Evolutionary conservation across 2,113 vertebrate species (phyloP), one percentile per base, ranked within the genome.

Genomic region (Erythrolamprus reginae): DNA sequence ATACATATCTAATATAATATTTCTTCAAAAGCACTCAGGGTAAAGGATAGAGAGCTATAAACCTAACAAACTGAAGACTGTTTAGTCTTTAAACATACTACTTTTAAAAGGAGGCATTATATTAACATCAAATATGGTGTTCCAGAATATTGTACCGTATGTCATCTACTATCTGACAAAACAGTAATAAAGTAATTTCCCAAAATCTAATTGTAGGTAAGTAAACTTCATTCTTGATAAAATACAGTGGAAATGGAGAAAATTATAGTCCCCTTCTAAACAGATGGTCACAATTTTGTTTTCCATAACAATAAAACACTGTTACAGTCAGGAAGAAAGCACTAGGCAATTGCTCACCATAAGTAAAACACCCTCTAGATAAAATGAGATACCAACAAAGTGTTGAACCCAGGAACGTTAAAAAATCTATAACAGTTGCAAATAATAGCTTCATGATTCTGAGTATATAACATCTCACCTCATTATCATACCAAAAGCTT

Each of bases 201-300:
- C 89, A 50, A 87, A 47, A 87, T 85, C 82, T 82, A 91, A 86
- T 87, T n/a, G 0, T 0, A 65, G 58, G 61, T 90, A 82, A 3
- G 0, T n/a, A 91, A 93, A 86, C 77, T 89, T 90, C 83, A 45
- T 8, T 10, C 48, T 86, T 8, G 33, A 51, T 0, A 89, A 33
- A 7, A 48, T 38, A 82, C 38, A 0, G 84, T 58, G 53, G 56
- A 90, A 86, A 85, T 42, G 26, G 15, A 21, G 33, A 90, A 90
- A 90, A 85, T 88, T 84, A 84, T 50, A 84, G 24, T 52, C 86
- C 51, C 53, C 42, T 91, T 91, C 45, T 51, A 91, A 91, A 91
- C 50, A 53, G 90, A 58, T 50, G 82, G 90, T 50, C 70, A 84
- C 82, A 48, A 55, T 90, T 90, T 84, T 88, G 55, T 90, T 77